Percentiles rank a stretch among this genome's conserved stretches.
phyloP scores from a whole-genome alignment of 2,113 vertebrate genomes.

The Recurvirostra avosetta region DNA sequence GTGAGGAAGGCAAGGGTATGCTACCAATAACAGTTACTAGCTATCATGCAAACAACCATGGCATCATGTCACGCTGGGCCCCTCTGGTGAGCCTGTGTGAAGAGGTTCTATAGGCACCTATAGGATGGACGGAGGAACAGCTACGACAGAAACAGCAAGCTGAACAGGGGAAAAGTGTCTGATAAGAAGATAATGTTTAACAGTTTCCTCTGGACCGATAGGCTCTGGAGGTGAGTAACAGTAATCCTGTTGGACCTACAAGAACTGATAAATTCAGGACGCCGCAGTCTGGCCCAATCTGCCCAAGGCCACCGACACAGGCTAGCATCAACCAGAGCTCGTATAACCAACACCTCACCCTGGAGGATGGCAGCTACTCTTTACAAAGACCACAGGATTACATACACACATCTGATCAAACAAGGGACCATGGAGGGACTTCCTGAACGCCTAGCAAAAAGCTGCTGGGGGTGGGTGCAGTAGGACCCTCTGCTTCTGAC shows the following conservation, averaged over 20 bases:
- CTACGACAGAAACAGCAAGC: not conserved
- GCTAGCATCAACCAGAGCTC: not conserved
- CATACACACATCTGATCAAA: not conserved
- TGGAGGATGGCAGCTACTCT: not conserved
- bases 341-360: not conserved
- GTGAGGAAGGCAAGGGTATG: not conserved
- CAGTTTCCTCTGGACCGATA: not conserved
- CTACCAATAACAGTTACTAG: not conserved
- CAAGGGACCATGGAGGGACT: not conserved
- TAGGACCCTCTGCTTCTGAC: not conserved
- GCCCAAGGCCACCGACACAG: not conserved
- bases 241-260: not conserved
- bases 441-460: not conserved
- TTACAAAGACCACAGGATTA: not conserved
- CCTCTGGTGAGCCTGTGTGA: not conserved
- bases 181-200: not conserved
- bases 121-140: not conserved
- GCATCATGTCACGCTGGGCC: not conserved
- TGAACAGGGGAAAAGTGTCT: not conserved
- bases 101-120: not conserved
- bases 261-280: not conserved
- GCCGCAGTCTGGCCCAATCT: not conserved
- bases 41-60: not conserved
- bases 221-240: not conserved
- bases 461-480: not conserved